Evolutionary conservation across 1,140 invertebrate genomes (phyloP), one percentile per base, ranked within the genome.

Genomic region (Nymphalis io): DNA sequence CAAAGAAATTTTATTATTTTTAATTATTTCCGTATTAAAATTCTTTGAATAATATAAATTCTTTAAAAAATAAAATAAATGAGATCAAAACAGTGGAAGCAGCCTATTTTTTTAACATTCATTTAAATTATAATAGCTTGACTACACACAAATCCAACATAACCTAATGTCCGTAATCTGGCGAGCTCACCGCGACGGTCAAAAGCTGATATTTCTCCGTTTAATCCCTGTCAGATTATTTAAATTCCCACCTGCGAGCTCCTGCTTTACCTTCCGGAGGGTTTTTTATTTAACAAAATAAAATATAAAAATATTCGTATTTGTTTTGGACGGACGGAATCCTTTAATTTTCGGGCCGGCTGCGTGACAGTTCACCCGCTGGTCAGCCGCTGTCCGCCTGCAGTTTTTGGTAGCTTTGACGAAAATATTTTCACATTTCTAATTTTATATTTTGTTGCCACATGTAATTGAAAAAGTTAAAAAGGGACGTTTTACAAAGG

Each of bases 181-280:
- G 75, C 73, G 68, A 74, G 70, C 81, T 72, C 78, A 79, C 74
- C 84, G 80, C 87, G 82, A 81, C 85, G 89, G 87, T 89, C 87
- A 89, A 88, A 91, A 84, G 86, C 87, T 89, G 86, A 89, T 91
- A 87, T 89, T 91, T 86, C 83, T 89, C 84, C 81, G 85, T 89
- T 91, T 90, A 89, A 91, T 89, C 88, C 88, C 86, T 88, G 87
- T 87, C 87, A 89, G 89, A 90, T 91, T 91, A 90, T 91, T 91
- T 91, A 91, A 91, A 91, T 91, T 91, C 89, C 89, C 89, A 91
- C 89, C 89, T 91, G 89, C 84, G 82, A 82, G 80, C 76, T 76
- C 75, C 74, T 78, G 79, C 78, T 83, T 79, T 76, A 70, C 79
- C 80, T 83, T 84, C 78, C 81, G 83, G 68, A 70, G 60, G 69